These are phyloP conservation scores for Lerema accius DNA, from an alignment of 1,140 invertebrate species.

Conservation along the genomic window DNA sequence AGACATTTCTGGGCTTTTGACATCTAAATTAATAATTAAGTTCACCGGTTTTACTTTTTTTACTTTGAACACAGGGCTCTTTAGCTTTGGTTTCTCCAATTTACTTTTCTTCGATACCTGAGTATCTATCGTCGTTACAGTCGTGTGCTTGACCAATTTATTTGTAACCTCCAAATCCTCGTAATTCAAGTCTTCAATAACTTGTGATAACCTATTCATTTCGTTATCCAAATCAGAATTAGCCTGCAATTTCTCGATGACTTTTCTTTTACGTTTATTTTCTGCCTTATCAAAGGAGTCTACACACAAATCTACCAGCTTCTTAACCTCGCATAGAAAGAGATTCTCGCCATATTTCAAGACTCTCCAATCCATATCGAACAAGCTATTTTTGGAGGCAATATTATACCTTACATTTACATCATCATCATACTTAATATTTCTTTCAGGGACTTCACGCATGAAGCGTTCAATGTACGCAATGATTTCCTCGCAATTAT, in stretches of 20 bases:
- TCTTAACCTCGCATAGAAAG: conserved; percentile 72
- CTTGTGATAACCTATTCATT: conserved; percentile 71
- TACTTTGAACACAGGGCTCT: conserved; percentile 63
- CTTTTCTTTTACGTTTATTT: conserved; percentile 58
- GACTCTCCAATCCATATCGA: conserved; percentile 79
- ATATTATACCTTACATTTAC: conserved; percentile 68
- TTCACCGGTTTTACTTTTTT: conserved; percentile 71
- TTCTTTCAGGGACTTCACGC: conserved; percentile 45
- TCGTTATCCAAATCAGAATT: conserved; percentile 69
- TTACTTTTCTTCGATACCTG: conserved; percentile 47
- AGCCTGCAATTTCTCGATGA: conserved; percentile 49
- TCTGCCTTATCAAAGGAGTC: conserved; percentile 56
- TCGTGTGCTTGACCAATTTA: conserved; percentile 47
- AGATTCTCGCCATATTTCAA: conserved; percentile 79
- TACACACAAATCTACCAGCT: conserved; percentile 65
- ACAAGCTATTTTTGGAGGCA: conserved; percentile 64
- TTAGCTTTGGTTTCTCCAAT: conserved; percentile 52
- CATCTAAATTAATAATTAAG: conserved; percentile 50
- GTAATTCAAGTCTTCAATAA: conserved; percentile 70
- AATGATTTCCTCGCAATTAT: conserved; percentile 72
- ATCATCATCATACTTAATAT: conserved; percentile 55
- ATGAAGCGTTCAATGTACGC: conserved; percentile 69
- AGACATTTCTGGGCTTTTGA: conserved; percentile 40
- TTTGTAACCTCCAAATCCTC: conserved; percentile 48
- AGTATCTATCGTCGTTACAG: conserved; percentile 47